Evolutionary conservation across 1,140 invertebrate genomes (phyloP), one percentile per base, ranked within the genome.

Genomic region (Lasioglossum baleicum): DNA sequence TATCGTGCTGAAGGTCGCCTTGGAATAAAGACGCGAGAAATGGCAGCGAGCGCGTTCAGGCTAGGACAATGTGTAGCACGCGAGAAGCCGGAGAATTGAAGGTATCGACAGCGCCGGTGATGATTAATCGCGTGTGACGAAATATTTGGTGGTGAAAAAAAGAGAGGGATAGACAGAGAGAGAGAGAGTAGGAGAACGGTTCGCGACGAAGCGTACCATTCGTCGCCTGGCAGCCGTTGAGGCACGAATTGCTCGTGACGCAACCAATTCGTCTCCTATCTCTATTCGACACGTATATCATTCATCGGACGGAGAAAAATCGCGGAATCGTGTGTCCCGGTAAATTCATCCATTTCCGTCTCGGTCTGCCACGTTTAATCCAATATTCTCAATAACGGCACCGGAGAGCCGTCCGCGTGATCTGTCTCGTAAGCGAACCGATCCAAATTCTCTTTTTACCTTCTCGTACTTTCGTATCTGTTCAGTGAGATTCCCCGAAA

Each of bases 231-330:
- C 48, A 70, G 56, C 48, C 53, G 51, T 35, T 7, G 75, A 75
- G 71, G 79, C 56, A 63, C 75, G 75, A 82, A 85, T 86, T 79
- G 75, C 78, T 82, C 73, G 74, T 81, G 79, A 79, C 83, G 64
- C 72, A 53, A 63, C 51, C 65, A 72, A 74, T 71, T 83, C 84
- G 83, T 78, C 77, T 82, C 83, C 83, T 84, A 80, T 75, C 83
- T 70, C 71, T 60, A 64, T 82, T 86, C 80, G 75, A 85, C 81
- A 51, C 64, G 75, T 75, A 82, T 75, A 75, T 86, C 83, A 86
- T 85, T 85, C 84, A 85, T 79, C 48, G 11, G 66, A 74, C 69
- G 79, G 71, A 75, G 75, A 85, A 86, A 85, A 86, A 86, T 85
- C 71, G 79, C 42, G 64, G 58, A 75, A 68, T 31, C 68, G 60